phyloP scores from a whole-genome alignment of 2,113 vertebrate genomes.

The Megalops atlanticus region DNA sequence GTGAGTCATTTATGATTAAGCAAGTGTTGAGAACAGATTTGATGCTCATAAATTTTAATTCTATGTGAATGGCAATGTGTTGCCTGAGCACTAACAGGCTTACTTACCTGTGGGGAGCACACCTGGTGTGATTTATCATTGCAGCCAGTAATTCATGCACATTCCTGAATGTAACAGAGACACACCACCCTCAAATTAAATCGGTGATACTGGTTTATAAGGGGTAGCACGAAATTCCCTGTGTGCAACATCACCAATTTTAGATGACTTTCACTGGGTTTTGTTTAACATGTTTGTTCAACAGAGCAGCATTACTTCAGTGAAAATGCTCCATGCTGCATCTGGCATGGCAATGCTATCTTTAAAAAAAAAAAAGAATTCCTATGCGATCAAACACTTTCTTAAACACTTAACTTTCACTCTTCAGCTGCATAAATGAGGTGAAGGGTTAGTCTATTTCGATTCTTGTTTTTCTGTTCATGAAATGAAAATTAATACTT shows the following conservation, averaged over 20 bases:
- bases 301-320: background rate
- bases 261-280: background rate
- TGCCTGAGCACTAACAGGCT: background rate
- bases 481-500: constrained; percentile 62
- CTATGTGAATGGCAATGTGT: background rate
- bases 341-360: no score
- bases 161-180: background rate
- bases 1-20: background rate
- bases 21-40: background rate
- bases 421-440: background rate
- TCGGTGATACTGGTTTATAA: background rate
- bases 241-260: background rate
- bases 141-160: background rate
- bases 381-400: background rate
- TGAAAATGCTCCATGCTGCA: background rate
- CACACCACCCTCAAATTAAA: background rate
- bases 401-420: background rate
- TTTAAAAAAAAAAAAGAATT: background rate
- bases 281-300: background rate
- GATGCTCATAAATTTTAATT: background rate
- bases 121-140: background rate
- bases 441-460: constrained; percentile 52
- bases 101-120: background rate
- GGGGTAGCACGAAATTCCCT: background rate
- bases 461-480: constrained; percentile 43